Percentiles rank a stretch among this genome's conserved stretches.
Evolutionary conservation across 2,888 invertebrate species (phyloP).

Genomic region (Deilephila porcellus): DNA sequence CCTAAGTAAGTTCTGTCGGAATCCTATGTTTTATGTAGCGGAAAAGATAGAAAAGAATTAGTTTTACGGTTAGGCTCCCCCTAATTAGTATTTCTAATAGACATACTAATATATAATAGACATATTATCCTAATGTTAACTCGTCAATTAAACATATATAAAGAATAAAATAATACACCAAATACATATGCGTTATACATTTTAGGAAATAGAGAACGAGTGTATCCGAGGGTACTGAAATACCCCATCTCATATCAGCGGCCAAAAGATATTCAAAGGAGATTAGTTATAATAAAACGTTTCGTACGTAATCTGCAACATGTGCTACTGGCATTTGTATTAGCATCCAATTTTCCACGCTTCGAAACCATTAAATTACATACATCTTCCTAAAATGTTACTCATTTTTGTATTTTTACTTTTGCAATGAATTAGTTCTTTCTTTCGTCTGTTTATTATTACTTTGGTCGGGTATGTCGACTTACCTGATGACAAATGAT

Average conservation of each 20-base stretch:
- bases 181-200: too few species aligned
- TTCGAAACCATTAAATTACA: slow-evolving; percentile 62
- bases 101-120: too few species aligned
- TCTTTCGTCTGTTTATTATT: background rate
- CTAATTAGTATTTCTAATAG: too few species aligned
- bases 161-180: too few species aligned
- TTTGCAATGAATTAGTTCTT: background rate
- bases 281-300: slow-evolving; percentile 65
- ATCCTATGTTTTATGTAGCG: too few species aligned
- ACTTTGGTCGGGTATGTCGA: too few species aligned
- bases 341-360: slow-evolving; percentile 75
- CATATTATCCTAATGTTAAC: too few species aligned
- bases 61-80: too few species aligned
- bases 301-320: slow-evolving; percentile 39
- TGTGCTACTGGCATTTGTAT: slow-evolving; percentile 66
- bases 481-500: too few species aligned
- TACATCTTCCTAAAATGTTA: slow-evolving; percentile 35
- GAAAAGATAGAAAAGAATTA: too few species aligned
- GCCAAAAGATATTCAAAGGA: slow-evolving; percentile 58
- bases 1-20: too few species aligned
- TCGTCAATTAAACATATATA: too few species aligned
- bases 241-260: background rate
- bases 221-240: background rate
- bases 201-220: background rate
- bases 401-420: background rate